These are phyloP conservation scores for Scomber colias DNA, from an alignment of 2,113 vertebrate genomes.

Conservation along the genomic window DNA sequence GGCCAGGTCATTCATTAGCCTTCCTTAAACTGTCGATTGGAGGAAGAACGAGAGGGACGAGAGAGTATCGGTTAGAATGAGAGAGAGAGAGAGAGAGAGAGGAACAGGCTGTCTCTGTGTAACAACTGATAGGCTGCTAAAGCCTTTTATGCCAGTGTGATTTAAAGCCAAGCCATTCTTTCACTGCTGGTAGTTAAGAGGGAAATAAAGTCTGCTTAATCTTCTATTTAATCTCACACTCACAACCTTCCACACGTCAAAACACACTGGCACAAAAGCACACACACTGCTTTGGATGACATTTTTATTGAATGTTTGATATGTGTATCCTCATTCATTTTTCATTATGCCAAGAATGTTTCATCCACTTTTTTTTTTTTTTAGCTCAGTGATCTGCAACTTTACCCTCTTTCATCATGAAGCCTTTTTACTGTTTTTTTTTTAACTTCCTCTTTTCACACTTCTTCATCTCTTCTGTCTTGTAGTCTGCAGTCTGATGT, in stretches of 20 bases:
- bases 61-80: background rate
- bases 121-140: conserved; percentile 17
- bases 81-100: conserved; percentile 15
- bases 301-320: conserved; percentile 31
- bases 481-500: background rate
- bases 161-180: conserved; percentile 42
- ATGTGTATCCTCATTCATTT: background rate
- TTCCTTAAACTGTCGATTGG: conserved; percentile 41
- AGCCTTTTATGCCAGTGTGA: conserved; percentile 41
- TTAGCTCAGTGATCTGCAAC: background rate
- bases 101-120: background rate
- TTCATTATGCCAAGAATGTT: background rate
- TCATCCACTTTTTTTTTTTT: background rate
- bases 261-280: conserved; percentile 23
- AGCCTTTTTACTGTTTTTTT: background rate
- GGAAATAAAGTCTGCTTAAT: conserved; percentile 54
- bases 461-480: background rate
- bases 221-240: conserved; percentile 27
- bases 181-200: conserved; percentile 50
- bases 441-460: too few relatives aligned
- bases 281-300: background rate
- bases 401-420: background rate
- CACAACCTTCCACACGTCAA: conserved; percentile 9
- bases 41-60: conserved; percentile 10
- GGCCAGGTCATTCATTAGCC: conserved; percentile 64